Evolutionary conservation across 2,113 vertebrate species (phyloP), one percentile per base, ranked within the genome.

Genomic region (Mirza zaza): DNA sequence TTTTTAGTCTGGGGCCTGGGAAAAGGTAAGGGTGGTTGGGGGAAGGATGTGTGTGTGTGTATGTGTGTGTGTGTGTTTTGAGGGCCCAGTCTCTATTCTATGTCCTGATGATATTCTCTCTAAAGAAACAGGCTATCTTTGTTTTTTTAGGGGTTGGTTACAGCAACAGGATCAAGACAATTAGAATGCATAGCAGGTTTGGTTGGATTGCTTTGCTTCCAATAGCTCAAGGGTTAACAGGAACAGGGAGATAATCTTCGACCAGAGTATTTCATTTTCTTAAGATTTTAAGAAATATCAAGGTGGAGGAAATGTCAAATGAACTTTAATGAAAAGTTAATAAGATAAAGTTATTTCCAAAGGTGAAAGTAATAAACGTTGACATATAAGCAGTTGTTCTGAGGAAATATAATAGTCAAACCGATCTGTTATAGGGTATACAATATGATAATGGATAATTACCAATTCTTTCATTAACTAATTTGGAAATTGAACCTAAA

Each of bases 61-160:
- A 20, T 39, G 3, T 18, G 1, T 45, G 25, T 71, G 45, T 55
- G 17, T 32, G 1, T 18, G 45, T 63, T 8, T 11, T 76, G 18
- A 34, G 34, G 2, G 5, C 8, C 61, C 2, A 14, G 10, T 48
- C 34, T 68, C 48, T 84, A 65, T 48, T 63, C 34, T 76, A 20
- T 55, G 17, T 34, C 89, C 87, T 85, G 50, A 79, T 79, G 2
- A 15, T 61, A 88, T 57, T 61, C 27, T 85, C 2, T 25, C 42
- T 42, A 50, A 87, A 96, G 29, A 90, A 96, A 63, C 12, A 91
- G 25, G 11, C 67, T 90, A 9, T 27, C 21, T 75, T 84, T 90
- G 15, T 52, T 48, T 55, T 52, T n/a, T 84, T 48, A 52, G 3
- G 21, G 2, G 4, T 8, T 48, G 2, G 5, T 57, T 57, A 52